Evolutionary conservation across 2,113 vertebrate genomes (phyloP).

Genomic region (Manacus vitellinus): DNA sequence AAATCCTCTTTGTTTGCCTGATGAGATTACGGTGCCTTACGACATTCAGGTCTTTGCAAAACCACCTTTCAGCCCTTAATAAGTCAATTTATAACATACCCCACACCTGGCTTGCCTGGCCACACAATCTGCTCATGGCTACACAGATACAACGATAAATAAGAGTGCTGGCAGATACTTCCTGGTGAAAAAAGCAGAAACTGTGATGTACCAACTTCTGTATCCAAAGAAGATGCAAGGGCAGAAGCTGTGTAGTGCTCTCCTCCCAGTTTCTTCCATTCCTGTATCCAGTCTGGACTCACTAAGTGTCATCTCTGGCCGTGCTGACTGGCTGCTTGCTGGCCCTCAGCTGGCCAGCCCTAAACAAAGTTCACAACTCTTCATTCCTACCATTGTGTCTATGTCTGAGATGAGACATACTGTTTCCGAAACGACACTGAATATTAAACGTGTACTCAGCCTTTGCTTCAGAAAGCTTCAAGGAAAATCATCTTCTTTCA

Average conservation of each 20-base stretch:
- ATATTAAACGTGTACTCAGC: not conserved
- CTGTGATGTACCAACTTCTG: not conserved
- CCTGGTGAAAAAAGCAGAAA: not conserved
- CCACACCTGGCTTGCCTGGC: not conserved
- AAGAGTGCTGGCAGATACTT: not conserved
- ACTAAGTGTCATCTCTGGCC: not conserved
- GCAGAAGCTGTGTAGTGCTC: not conserved
- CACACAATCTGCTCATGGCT: rapidly evolving
- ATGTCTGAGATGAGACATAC: not conserved
- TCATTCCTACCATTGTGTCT: not conserved
- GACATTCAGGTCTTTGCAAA: not conserved
- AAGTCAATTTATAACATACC: not conserved
- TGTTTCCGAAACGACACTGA: not conserved
- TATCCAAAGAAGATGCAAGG: not conserved
- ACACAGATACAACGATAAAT: not conserved
- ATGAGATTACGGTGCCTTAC: not conserved
- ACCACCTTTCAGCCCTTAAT: not conserved
- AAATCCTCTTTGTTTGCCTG: not conserved
- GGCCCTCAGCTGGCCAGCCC: not conserved
- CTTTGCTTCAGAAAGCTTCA: not conserved
- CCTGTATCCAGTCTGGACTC: not conserved
- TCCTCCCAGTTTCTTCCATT: not conserved
- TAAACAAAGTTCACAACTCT: not conserved
- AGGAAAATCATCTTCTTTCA: not conserved
- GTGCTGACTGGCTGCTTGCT: not conserved